Conservation (phyloP, 2,797 vertebrate species). For the Pantherophis alleghaniensis region DNA sequence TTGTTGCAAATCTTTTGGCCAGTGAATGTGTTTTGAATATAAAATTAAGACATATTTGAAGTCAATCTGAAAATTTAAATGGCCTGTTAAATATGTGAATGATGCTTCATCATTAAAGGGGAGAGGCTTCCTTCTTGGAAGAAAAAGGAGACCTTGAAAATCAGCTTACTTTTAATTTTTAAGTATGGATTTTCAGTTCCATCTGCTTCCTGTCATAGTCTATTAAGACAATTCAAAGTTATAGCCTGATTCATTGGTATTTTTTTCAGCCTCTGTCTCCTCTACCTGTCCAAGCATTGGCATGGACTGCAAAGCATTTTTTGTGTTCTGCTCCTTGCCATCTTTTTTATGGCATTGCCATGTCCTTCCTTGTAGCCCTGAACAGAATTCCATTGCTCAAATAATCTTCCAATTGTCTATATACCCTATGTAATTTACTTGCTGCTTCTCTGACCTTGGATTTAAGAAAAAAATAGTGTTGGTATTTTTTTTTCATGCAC, state of each 20-base stretch:
- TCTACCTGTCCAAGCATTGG: too few relatives aligned
- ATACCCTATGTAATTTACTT: background rate
- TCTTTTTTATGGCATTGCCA: too few relatives aligned
- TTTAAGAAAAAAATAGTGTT: background rate
- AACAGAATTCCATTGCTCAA: background rate
- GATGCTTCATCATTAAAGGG: background rate
- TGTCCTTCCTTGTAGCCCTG: too few relatives aligned
- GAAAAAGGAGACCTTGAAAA: background rate
- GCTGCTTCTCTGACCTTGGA: background rate
- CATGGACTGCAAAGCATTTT: background rate
- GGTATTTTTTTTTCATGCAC: background rate
- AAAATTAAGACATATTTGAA: background rate
- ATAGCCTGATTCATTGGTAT: background rate
- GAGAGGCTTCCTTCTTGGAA: background rate
- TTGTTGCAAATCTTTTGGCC: background rate
- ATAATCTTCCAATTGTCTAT: background rate
- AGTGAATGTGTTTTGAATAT: background rate
- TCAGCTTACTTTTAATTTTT: background rate
- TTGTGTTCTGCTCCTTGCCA: background rate
- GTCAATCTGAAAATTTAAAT: background rate
- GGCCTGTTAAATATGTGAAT: background rate
- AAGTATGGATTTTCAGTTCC: background rate
- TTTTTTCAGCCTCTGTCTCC: background rate
- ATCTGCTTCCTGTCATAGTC: background rate
- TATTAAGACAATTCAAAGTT: background rate